Conservation (phyloP, 2,888 invertebrate genomes). For the Stenchaetothrips biformis region DNA sequence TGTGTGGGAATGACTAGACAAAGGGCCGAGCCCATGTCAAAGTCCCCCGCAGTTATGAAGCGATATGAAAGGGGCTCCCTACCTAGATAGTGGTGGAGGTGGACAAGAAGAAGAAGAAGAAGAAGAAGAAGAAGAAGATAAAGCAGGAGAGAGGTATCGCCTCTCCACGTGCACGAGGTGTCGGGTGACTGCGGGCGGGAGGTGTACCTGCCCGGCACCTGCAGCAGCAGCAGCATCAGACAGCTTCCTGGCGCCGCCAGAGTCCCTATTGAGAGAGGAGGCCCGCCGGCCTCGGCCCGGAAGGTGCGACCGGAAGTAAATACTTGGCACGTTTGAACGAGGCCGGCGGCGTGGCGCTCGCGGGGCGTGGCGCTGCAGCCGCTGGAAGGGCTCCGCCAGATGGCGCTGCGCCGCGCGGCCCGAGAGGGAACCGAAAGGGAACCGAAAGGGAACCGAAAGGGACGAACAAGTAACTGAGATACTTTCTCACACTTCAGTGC, state of each 20-base stretch:
- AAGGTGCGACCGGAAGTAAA: neutral
- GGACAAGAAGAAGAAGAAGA: neutral
- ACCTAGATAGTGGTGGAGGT: neutral
- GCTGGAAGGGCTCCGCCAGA: neutral
- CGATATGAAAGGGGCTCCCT: neutral
- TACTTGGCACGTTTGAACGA: too few relatives aligned
- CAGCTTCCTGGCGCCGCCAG: neutral
- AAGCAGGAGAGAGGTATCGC: neutral
- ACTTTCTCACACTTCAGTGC: slow-evolving; percentile 24
- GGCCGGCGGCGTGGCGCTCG: too few relatives aligned
- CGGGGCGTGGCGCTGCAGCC: too few relatives aligned
- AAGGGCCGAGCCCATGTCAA: neutral
- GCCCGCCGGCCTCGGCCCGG: neutral
- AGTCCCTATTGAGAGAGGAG: neutral
- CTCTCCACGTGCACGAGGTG: neutral
- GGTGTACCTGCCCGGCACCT: neutral
- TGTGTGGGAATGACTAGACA: neutral
- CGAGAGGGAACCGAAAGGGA: neutral
- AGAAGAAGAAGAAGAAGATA: neutral
- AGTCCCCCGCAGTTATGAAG: neutral
- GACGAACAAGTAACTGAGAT: slow-evolving; percentile 16
- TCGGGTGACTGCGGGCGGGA: neutral
- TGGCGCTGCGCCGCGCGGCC: neutral
- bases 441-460: neutral
- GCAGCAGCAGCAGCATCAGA: neutral